These are phyloP conservation scores for Montipora capitata DNA, from an alignment of 92 coral and sea anemone genomes.

Conservation along the genomic window DNA sequence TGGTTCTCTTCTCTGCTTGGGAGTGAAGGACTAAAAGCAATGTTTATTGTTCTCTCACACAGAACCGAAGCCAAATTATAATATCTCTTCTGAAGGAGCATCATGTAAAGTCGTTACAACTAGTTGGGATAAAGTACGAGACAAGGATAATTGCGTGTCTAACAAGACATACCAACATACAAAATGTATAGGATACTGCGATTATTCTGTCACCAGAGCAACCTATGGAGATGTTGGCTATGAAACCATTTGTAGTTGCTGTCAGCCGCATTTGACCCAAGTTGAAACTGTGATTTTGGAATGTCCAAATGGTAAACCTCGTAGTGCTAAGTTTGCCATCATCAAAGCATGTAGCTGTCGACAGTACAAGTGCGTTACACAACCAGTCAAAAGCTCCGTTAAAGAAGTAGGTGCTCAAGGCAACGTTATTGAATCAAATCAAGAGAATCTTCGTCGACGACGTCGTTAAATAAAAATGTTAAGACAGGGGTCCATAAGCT, in stretches of 20 bases:
- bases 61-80: slow-evolving; percentile 40
- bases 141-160: slow-evolving; percentile 72
- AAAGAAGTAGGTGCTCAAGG: slow-evolving; percentile 45
- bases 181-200: slow-evolving; percentile 71
- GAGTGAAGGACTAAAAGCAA: neutral
- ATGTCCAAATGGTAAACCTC: slow-evolving; percentile 41
- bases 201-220: slow-evolving; percentile 55
- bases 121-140: slow-evolving; percentile 27
- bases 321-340: slow-evolving; percentile 57
- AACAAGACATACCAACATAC: slow-evolving; percentile 23
- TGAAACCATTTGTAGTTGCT: slow-evolving; percentile 67
- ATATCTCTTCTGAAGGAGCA: neutral
- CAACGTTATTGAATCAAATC: slow-evolving; percentile 37
- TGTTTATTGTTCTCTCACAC: neutral
- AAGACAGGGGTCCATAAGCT: slow-evolving; percentile 5
- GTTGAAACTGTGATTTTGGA: slow-evolving; percentile 24
- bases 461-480: slow-evolving; percentile 34
- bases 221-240: slow-evolving; percentile 61
- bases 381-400: slow-evolving; percentile 63
- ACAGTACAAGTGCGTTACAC: slow-evolving; percentile 53
- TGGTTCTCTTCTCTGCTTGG: neutral
- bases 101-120: neutral
- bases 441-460: slow-evolving; percentile 36
- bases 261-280: slow-evolving; percentile 47
- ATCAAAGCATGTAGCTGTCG: slow-evolving; percentile 75